Evolutionary conservation across 2,888 invertebrate species (phyloP).

Genomic region (Hedya salicella): DNA sequence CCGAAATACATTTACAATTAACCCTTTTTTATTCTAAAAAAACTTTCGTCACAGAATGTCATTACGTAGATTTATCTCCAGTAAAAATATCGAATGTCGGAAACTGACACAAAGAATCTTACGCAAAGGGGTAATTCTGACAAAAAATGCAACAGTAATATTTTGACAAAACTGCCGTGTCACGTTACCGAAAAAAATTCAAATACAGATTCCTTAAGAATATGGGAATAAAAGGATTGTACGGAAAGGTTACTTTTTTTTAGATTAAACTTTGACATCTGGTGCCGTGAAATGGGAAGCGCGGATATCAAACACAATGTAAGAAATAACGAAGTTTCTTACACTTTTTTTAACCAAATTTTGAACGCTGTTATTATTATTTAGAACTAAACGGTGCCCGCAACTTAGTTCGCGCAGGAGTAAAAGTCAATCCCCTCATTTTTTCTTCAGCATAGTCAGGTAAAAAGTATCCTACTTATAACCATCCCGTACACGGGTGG

Average conservation of each 20-base stretch:
- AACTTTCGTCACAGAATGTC: conserved; percentile 53
- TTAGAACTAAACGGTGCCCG: too few species aligned
- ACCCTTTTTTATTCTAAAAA: conserved; percentile 12
- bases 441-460: too few species aligned
- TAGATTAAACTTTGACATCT: conserved; percentile 41
- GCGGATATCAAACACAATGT: conserved; percentile 24
- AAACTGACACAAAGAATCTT: conserved; percentile 58
- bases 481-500: too few species aligned
- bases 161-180: conserved; percentile 81
- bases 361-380: too few species aligned
- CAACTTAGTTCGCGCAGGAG: too few species aligned
- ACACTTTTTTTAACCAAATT: conserved; percentile 5
- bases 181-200: conserved; percentile 65
- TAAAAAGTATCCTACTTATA: too few species aligned
- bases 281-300: conserved; percentile 26
- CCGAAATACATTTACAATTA: conserved; percentile 1
- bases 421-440: too few species aligned
- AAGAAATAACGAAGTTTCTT: conserved; percentile 20
- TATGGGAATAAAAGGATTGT: conserved; percentile 52
- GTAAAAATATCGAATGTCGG: conserved; percentile 68
- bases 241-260: conserved; percentile 29
- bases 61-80: conserved; percentile 73
- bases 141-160: conserved; percentile 72
- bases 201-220: conserved; percentile 50
- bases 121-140: conserved; percentile 66